phyloP scores from a whole-genome alignment of 2,797 vertebrate genomes.

The Semotilus atromaculatus region DNA sequence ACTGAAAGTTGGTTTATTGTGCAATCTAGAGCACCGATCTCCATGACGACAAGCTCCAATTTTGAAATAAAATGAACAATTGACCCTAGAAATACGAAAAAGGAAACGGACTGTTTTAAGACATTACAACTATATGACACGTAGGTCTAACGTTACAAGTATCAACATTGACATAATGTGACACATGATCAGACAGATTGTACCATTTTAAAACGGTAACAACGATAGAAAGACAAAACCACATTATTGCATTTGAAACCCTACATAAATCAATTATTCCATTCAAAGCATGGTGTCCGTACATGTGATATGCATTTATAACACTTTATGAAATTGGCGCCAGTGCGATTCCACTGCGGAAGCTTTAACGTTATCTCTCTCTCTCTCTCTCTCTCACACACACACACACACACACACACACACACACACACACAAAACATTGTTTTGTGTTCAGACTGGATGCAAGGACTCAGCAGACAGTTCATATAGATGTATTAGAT shows the following conservation, averaged over 20 bases:
- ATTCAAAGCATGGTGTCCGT: neutral
- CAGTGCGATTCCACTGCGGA: neutral
- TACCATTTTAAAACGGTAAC: neutral
- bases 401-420: too few relatives aligned
- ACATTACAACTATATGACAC: neutral
- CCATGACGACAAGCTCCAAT: conserved; percentile 98
- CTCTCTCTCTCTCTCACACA: too few relatives aligned
- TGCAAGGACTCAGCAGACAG: neutral
- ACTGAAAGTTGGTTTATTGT: conserved; percentile 98
- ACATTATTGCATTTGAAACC: neutral
- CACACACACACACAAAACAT: neutral
- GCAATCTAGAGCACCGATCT: conserved; percentile 95
- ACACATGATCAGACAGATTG: neutral
- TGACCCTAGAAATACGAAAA: conserved; percentile 82
- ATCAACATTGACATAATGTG: neutral
- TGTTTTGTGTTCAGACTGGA: neutral
- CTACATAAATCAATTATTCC: too few relatives aligned
- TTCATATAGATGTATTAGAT: neutral
- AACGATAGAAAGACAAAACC: neutral
- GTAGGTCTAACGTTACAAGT: neutral
- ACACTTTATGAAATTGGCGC: neutral
- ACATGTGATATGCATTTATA: neutral
- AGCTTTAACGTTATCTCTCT: too few relatives aligned
- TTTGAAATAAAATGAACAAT: conserved; percentile 99
- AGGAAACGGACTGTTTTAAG: too few relatives aligned